phyloP scores from a whole-genome alignment of 2,797 vertebrate genomes.

The Acanthopagrus latus region DNA sequence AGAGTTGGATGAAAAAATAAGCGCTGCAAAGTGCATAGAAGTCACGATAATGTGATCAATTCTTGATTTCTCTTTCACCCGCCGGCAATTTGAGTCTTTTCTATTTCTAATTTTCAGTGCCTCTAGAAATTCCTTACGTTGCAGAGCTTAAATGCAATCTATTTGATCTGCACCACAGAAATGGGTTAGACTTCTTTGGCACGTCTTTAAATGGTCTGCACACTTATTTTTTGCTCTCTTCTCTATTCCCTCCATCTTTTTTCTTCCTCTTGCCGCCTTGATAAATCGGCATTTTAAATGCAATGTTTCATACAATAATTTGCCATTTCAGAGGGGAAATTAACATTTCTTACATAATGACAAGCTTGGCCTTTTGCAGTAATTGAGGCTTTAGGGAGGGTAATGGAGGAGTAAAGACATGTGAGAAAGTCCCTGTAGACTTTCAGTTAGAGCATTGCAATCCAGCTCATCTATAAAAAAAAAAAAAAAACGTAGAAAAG shows the following conservation, averaged over 20 bases:
- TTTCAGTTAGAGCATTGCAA: constrained; percentile 40
- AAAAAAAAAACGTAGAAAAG: constrained; percentile 37
- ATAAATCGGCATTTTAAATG: constrained; percentile 80
- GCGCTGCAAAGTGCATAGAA: constrained; percentile 24
- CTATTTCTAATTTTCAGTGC: constrained; percentile 44
- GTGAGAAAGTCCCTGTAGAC: constrained; percentile 45
- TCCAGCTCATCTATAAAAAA: constrained; percentile 31
- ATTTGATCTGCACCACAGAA: constrained; percentile 64
- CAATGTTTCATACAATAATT: constrained; percentile 72
- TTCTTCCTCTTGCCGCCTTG: constrained; percentile 58
- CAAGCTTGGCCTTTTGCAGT: constrained; percentile 75
- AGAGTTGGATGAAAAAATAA: constrained; percentile 32
- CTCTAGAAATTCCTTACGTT: constrained; percentile 43
- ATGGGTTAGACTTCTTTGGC: constrained; percentile 33
- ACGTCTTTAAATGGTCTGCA: constrained; percentile 45
- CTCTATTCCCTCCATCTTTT: constrained; percentile 24
- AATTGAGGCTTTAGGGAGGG: constrained; percentile 77
- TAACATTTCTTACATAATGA: constrained; percentile 73
- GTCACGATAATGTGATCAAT: constrained; percentile 45
- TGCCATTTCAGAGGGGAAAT: constrained; percentile 76
- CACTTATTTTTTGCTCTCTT: constrained; percentile 25
- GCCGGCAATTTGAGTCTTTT: constrained; percentile 21
- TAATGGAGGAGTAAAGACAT: constrained; percentile 56
- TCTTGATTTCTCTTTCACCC: constrained; percentile 48
- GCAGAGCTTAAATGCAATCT: constrained; percentile 64